Evolutionary conservation across 2,797 vertebrate species (phyloP).

Genomic region (Babyrousa celebensis): DNA sequence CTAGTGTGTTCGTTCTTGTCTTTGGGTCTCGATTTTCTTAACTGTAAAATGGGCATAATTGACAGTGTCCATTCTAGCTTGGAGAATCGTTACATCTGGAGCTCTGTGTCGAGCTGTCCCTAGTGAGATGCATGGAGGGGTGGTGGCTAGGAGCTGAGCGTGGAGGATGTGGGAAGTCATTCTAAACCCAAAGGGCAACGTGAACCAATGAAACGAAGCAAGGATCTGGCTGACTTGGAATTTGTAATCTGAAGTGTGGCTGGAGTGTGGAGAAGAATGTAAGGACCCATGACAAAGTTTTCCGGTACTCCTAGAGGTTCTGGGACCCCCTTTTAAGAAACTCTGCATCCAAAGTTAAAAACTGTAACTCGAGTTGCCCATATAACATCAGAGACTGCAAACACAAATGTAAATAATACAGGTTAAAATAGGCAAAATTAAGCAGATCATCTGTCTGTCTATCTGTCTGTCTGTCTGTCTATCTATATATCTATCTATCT

Average conservation of each 20-base stretch:
- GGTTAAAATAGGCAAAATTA: neutral
- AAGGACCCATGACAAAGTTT: neutral
- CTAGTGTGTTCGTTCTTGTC: neutral
- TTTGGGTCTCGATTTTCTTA: neutral
- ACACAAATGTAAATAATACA: neutral
- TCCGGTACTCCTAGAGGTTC: neutral
- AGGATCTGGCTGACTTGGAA: neutral
- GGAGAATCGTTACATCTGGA: neutral
- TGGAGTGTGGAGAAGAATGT: neutral
- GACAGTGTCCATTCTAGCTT: neutral
- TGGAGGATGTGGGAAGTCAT: neutral
- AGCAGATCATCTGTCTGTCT: neutral
- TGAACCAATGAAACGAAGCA: neutral
- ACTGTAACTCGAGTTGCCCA: neutral
- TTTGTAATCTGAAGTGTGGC: neutral
- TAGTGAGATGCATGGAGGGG: rapidly evolving
- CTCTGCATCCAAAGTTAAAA: neutral
- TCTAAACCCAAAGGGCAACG: neutral
- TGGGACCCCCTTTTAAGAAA: neutral
- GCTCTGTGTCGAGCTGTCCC: too few relatives aligned
- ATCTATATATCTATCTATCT: too few relatives aligned
- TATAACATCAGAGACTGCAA: neutral
- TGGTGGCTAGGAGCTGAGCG: neutral
- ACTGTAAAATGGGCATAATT: neutral
- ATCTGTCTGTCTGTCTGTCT: too few relatives aligned